Conservation (phyloP, 2,113 vertebrate species). For the Bombycilla garrulus region DNA sequence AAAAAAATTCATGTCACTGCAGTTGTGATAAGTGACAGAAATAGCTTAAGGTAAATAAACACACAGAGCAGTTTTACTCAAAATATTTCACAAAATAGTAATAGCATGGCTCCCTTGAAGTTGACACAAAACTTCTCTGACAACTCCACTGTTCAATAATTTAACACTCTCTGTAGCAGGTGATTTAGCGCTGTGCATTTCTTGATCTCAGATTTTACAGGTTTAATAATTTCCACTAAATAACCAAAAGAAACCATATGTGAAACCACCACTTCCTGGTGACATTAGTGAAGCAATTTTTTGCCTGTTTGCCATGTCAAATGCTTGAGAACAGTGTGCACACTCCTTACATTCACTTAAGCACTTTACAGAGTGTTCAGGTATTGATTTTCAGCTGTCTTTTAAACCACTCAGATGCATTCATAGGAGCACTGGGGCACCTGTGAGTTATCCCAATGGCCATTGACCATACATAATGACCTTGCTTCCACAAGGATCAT, state of each 20-base stretch:
- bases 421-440: neutral
- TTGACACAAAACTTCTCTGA: neutral
- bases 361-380: constrained; percentile 45
- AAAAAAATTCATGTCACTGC: neutral
- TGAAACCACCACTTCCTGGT: neutral
- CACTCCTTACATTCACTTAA: constrained; percentile 17
- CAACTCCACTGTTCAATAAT: neutral
- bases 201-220: neutral
- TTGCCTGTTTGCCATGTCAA: neutral
- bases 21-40: neutral
- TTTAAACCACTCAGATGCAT: constrained; percentile 37
- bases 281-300: neutral
- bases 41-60: constrained; percentile 25
- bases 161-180: neutral
- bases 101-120: neutral
- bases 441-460: constrained; percentile 22
- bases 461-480: constrained; percentile 24
- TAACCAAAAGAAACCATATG: neutral
- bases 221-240: neutral
- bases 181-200: neutral
- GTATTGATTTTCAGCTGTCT: constrained; percentile 21
- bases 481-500: neutral
- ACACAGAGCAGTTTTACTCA: neutral
- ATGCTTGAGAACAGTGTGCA: neutral
- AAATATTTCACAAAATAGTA: neutral